A percentile compares a stretch with the other conserved stretches of the same genome.
These are phyloP conservation scores for Myotis pilosus DNA, from an alignment of 2,797 vertebrate genomes.

Conservation along the genomic window DNA sequence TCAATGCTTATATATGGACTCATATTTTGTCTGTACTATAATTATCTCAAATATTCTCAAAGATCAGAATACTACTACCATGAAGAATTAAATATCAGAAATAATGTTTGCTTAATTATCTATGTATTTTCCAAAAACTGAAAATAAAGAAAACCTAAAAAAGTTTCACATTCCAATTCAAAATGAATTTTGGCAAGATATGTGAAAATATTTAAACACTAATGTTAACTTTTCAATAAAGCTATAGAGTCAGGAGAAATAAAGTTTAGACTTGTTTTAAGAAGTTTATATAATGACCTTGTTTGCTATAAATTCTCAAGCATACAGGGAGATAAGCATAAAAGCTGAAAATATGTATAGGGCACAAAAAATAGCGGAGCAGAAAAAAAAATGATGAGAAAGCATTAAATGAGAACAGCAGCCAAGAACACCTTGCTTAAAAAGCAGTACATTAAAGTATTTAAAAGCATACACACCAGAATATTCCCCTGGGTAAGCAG, in stretches of 20 bases:
- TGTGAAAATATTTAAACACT: conserved; percentile 31
- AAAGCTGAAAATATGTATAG: conserved; percentile 60
- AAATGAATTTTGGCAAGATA: conserved; percentile 54
- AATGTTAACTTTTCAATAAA: conserved; percentile 23
- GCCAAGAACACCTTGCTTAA: conserved; percentile 79
- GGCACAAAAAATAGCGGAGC: conserved; percentile 68
- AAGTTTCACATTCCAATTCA: conserved; percentile 23
- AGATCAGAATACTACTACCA: conserved; percentile 3
- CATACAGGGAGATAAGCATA: conserved; percentile 39
- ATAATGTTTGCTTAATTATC: conserved; percentile 4
- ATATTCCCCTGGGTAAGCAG: conserved; percentile 91
- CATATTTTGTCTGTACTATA: neutral
- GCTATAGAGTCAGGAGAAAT: conserved; percentile 35
- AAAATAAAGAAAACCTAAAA: neutral
- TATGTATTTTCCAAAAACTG: neutral
- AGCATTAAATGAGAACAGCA: conserved; percentile 79
- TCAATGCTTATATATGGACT: neutral
- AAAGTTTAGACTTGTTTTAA: neutral
- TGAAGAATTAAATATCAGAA: conserved; percentile 47
- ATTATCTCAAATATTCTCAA: conserved; percentile 36
- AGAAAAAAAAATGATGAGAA: conserved; percentile 74
- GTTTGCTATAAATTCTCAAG: conserved; percentile 41
- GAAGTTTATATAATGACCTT: neutral
- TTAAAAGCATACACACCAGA: conserved; percentile 94
- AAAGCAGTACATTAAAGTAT: conserved; percentile 77